These are phyloP conservation scores for Drosophila birchii DNA, from an alignment of 2,888 invertebrate species.

Conservation along the genomic window DNA sequence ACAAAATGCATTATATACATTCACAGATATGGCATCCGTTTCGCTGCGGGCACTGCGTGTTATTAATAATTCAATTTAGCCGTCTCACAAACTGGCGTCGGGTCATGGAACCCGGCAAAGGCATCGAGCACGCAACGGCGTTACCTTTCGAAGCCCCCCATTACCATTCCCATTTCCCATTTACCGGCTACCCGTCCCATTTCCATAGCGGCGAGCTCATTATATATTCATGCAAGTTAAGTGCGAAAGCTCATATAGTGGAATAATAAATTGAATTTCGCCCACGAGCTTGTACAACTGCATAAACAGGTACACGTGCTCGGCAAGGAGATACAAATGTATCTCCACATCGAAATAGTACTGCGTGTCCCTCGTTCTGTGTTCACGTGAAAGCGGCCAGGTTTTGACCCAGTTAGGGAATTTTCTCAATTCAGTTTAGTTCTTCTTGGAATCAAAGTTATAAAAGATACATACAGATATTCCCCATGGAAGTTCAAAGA, in stretches of 20 bases:
- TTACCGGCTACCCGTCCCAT: constrained; percentile 13
- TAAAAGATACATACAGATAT: background rate
- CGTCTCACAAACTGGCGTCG: constrained; percentile 55
- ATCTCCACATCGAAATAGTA: constrained; percentile 25
- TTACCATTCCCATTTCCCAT: constrained; percentile 7
- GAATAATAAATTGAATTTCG: constrained; percentile 75
- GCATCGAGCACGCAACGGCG: constrained; percentile 56
- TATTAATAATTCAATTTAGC: constrained; percentile 75
- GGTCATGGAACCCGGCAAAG: constrained; percentile 27
- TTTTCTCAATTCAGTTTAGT: background rate
- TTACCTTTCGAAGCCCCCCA: constrained; percentile 22
- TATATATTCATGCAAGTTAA: constrained; percentile 77
- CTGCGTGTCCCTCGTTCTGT: background rate
- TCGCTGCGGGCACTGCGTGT: constrained; percentile 56
- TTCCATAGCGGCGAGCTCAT: constrained; percentile 51
- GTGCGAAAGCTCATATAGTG: constrained; percentile 76
- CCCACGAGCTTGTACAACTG: constrained; percentile 58
- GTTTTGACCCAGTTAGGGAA: background rate
- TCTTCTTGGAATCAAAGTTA: background rate
- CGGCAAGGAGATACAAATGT: constrained; percentile 50
- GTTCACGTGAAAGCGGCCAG: constrained; percentile 26
- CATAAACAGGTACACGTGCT: constrained; percentile 63
- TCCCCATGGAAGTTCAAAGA: no score
- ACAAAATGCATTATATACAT: constrained; percentile 26
- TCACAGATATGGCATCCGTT: constrained; percentile 30